A percentile compares a stretch with the other conserved stretches of the same genome.
phyloP scores from a whole-genome alignment of 2,888 invertebrate genomes.

The Sinhomidia bicolor region DNA sequence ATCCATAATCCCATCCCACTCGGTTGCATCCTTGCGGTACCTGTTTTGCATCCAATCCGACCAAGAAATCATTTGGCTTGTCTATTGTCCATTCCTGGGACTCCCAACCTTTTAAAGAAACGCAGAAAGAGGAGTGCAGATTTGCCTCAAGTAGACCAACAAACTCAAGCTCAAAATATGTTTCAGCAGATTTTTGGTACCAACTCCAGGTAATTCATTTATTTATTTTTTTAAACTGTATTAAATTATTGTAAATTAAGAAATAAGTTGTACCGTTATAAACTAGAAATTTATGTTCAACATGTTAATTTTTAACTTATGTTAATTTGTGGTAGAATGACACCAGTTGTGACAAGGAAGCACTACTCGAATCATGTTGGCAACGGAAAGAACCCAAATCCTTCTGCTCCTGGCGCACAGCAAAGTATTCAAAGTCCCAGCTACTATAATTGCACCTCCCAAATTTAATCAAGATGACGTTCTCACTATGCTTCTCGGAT shows the following conservation, averaged over 20 bases:
- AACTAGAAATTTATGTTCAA: too few relatives aligned
- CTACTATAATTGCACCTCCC: constrained; percentile 58
- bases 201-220: constrained; percentile 29
- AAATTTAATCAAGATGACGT: constrained; percentile 49
- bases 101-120: constrained; percentile 75
- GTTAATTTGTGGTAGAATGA: constrained; percentile 53
- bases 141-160: neutral
- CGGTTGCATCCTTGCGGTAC: constrained; percentile 78
- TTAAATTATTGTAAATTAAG: too few relatives aligned
- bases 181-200: constrained; percentile 23
- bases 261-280: too few relatives aligned
- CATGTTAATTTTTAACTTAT: too few relatives aligned
- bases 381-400: constrained; percentile 8
- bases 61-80: constrained; percentile 78
- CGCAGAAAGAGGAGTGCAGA: constrained; percentile 48
- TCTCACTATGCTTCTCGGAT: constrained; percentile 52
- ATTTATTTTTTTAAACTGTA: too few relatives aligned
- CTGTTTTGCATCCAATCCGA: constrained; percentile 77
- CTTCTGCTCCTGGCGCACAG: neutral
- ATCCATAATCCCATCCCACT: constrained; percentile 78
- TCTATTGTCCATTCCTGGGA: constrained; percentile 78
- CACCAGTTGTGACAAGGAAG: constrained; percentile 29
- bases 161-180: neutral
- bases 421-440: constrained; percentile 55
- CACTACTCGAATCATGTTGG: constrained; percentile 37